A percentile compares a stretch with the other conserved stretches of the same genome.
phyloP scores from a whole-genome alignment of 2,113 vertebrate genomes.

The Pongo abelii region DNA sequence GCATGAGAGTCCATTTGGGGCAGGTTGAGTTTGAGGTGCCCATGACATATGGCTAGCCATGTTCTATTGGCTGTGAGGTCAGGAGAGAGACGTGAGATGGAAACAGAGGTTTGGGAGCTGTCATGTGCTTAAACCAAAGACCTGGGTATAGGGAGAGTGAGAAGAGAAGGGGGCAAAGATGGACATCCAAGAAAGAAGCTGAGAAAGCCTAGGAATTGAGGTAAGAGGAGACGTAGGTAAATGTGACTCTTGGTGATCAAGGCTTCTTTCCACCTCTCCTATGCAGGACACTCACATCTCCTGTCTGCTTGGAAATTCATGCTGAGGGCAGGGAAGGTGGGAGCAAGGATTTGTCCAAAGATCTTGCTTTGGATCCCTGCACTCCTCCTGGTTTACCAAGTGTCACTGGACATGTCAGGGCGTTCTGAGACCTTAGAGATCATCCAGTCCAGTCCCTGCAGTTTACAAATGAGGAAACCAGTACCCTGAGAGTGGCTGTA shows the following conservation, averaged over 20 bases:
- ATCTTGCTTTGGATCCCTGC: not conserved
- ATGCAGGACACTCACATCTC: not conserved
- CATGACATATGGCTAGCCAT: not conserved
- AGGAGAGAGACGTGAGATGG: not conserved
- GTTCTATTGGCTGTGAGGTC: not conserved
- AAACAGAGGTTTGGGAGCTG: not conserved
- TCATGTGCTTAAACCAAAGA: not conserved
- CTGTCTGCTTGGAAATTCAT: not conserved
- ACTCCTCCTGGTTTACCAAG: not conserved
- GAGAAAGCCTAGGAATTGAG: not conserved
- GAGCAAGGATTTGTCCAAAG: not conserved
- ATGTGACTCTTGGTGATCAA: not conserved
- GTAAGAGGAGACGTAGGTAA: not conserved
- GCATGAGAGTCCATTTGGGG: not conserved
- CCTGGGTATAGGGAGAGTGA: not conserved
- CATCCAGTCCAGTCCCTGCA: not conserved
- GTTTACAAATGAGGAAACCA: not conserved
- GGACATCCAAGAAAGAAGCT: not conserved
- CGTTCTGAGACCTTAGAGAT: not conserved
- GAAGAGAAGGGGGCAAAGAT: not conserved
- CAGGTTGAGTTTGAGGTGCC: not conserved
- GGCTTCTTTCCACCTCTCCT: not conserved
- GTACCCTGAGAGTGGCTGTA: not conserved
- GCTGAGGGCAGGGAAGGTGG: not conserved
- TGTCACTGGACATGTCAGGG: not conserved